A percentile compares a stretch with the other conserved stretches of the same genome.
Conservation (phyloP, 2,888 invertebrate species). For the Lysandra bellargus region DNA sequence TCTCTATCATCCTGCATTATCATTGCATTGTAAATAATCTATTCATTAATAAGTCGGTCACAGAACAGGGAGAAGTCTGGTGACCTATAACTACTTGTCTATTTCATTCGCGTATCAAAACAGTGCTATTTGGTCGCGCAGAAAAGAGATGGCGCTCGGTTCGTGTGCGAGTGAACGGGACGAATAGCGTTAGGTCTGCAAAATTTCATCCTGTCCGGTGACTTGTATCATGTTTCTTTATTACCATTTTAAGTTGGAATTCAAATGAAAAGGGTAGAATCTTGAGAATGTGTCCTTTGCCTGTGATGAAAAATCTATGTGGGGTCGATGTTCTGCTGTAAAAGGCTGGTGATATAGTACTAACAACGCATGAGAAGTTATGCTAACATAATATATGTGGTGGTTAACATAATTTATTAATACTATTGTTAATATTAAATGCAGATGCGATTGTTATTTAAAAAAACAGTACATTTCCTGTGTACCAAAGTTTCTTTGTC, state of each 20-base stretch:
- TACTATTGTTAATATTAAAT: not conserved
- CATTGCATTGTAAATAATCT: conserved; percentile 9
- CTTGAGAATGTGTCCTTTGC: conserved; percentile 1
- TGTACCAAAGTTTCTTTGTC: not conserved
- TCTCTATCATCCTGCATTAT: conserved; percentile 16
- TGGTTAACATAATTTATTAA: not conserved
- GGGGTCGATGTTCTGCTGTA: not conserved
- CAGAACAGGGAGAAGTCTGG: not conserved
- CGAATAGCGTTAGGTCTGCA: too few species aligned
- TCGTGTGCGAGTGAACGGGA: not conserved
- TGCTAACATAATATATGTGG: not conserved
- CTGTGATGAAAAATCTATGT: not conserved
- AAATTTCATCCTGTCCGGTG: not conserved
- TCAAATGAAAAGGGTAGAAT: not conserved
- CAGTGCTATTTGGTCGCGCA: not conserved
- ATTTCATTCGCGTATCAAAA: not conserved
- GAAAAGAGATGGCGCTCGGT: not conserved
- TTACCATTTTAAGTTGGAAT: not conserved
- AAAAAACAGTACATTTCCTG: not conserved
- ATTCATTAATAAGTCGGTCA: not conserved
- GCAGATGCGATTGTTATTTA: not conserved
- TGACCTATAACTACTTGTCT: not conserved
- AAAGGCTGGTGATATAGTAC: not conserved
- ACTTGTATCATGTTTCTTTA: not conserved
- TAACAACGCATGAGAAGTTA: not conserved